Percentiles rank a stretch among this genome's conserved stretches.
phyloP scores from a whole-genome alignment of 2,888 invertebrate species.

The Ichneumoninae sp. region DNA sequence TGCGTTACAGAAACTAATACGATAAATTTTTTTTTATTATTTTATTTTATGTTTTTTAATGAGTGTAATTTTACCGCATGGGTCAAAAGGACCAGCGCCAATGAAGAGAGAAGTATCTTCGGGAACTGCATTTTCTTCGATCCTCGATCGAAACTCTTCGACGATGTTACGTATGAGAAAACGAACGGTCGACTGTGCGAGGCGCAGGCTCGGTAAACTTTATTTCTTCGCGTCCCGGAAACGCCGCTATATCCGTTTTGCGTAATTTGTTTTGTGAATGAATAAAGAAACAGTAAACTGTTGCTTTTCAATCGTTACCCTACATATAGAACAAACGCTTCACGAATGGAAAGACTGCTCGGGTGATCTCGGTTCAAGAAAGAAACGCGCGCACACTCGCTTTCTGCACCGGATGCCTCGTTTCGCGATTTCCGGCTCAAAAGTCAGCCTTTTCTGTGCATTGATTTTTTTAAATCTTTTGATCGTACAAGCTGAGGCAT shows the following conservation, averaged over 20 bases:
- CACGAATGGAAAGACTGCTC: slow-evolving; percentile 4
- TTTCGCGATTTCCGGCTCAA: slow-evolving; percentile 34
- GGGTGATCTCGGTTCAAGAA: slow-evolving; percentile 2
- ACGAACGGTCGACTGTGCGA: slow-evolving; percentile 30
- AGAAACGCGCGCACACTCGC: neutral
- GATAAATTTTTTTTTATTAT: neutral
- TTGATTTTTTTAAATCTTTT: slow-evolving; percentile 35
- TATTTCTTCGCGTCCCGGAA: slow-evolving; percentile 34
- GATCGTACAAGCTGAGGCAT: slow-evolving; percentile 26
- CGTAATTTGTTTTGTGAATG: slow-evolving; percentile 37
- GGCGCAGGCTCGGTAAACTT: neutral
- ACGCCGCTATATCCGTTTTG: slow-evolving; percentile 12
- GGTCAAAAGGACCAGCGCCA: slow-evolving; percentile 12
- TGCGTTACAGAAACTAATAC: neutral
- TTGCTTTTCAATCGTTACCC: slow-evolving; percentile 22
- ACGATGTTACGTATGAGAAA: slow-evolving; percentile 23
- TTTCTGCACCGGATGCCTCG: slow-evolving; percentile 18
- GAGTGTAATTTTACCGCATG: slow-evolving; percentile 31
- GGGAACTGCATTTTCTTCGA: slow-evolving; percentile 19
- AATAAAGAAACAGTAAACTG: slow-evolving; percentile 27
- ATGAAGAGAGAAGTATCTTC: slow-evolving; percentile 13
- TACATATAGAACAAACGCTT: slow-evolving; percentile 23
- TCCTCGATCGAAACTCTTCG: neutral
- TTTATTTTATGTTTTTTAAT: neutral
- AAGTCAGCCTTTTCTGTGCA: slow-evolving; percentile 15